Percentiles rank a stretch among this genome's conserved stretches.
phyloP scores from a whole-genome alignment of 1,140 invertebrate species.

The Procambarus virginalis region DNA sequence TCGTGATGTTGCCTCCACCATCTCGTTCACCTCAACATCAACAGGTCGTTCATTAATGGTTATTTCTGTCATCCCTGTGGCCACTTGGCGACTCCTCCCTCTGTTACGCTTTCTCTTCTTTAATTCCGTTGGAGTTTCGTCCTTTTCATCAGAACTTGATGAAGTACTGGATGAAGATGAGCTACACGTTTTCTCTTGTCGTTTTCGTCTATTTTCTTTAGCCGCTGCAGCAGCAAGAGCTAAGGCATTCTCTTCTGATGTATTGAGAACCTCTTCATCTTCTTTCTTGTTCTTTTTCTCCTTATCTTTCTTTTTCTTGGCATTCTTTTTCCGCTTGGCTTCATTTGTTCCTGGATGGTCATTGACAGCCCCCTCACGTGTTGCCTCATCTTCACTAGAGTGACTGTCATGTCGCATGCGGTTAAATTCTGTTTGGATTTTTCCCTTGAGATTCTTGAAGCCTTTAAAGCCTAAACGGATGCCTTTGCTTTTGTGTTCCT shows the following conservation, averaged over 20 bases:
- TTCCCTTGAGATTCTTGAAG: slow-evolving; percentile 65
- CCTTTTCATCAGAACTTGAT: slow-evolving; percentile 61
- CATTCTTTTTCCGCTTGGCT: slow-evolving; percentile 54
- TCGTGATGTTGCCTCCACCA: slow-evolving; percentile 16
- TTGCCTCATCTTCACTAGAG: slow-evolving; percentile 59
- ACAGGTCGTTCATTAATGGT: slow-evolving; percentile 31
- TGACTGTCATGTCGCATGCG: slow-evolving; percentile 63
- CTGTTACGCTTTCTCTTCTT: slow-evolving; percentile 56
- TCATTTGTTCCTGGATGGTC: slow-evolving; percentile 14
- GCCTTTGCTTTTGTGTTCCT: slow-evolving; percentile 61
- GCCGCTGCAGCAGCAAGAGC: slow-evolving; percentile 45
- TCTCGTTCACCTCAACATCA: slow-evolving; percentile 42
- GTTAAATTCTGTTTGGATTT: slow-evolving; percentile 60
- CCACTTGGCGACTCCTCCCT: slow-evolving; percentile 30
- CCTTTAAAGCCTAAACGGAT: slow-evolving; percentile 58
- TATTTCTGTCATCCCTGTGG: slow-evolving; percentile 48
- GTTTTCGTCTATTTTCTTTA: slow-evolving; percentile 62
- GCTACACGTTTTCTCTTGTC: slow-evolving; percentile 23
- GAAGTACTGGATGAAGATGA: slow-evolving; percentile 66
- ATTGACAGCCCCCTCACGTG: slow-evolving; percentile 28
- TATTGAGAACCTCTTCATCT: slow-evolving; percentile 36
- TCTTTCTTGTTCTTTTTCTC: slow-evolving; percentile 58
- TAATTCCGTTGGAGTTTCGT: slow-evolving; percentile 30
- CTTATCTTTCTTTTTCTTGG: slow-evolving; percentile 64
- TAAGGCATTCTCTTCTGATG: slow-evolving; percentile 53